Conservation (phyloP, 2,888 invertebrate genomes). For the Myopa tessellatipennis region DNA sequence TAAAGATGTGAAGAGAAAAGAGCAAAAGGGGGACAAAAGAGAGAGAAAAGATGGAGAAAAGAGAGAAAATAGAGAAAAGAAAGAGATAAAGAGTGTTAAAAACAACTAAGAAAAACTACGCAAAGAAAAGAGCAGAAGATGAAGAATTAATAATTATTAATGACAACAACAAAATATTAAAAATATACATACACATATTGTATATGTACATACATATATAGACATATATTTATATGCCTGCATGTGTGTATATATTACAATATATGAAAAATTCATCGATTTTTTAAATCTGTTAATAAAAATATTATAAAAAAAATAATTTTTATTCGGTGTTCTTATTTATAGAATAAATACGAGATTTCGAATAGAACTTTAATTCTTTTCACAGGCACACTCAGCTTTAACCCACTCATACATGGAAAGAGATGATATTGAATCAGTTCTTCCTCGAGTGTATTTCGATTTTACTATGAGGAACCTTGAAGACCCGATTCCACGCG, state of each 20-base stretch:
- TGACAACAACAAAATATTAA: conserved; percentile 4
- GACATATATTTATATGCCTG: conserved; percentile 20
- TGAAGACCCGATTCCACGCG: too few relatives aligned
- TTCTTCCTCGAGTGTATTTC: too few relatives aligned
- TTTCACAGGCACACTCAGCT: too few relatives aligned
- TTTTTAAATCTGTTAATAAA: conserved; percentile 66
- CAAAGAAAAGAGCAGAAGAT: conserved; percentile 3
- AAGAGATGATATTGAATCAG: too few relatives aligned
- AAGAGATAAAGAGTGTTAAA: conserved; percentile 9
- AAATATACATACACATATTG: conserved; percentile 17
- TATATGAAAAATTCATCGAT: conserved; percentile 56
- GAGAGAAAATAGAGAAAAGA: background rate
- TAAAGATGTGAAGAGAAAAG: background rate
- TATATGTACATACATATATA: conserved; percentile 25
- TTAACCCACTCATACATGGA: too few relatives aligned
- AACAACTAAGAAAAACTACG: background rate
- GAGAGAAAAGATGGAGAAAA: background rate
- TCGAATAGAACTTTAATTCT: too few relatives aligned
- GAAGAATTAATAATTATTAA: conserved; percentile 25
- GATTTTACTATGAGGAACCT: too few relatives aligned
- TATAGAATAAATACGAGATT: too few relatives aligned
- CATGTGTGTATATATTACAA: conserved; percentile 33
- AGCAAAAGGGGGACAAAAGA: too few relatives aligned
- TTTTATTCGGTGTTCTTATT: background rate
- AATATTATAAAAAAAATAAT: conserved; percentile 51